phyloP scores from a whole-genome alignment of 1,140 invertebrate species.

The Parapsyche elsis region DNA sequence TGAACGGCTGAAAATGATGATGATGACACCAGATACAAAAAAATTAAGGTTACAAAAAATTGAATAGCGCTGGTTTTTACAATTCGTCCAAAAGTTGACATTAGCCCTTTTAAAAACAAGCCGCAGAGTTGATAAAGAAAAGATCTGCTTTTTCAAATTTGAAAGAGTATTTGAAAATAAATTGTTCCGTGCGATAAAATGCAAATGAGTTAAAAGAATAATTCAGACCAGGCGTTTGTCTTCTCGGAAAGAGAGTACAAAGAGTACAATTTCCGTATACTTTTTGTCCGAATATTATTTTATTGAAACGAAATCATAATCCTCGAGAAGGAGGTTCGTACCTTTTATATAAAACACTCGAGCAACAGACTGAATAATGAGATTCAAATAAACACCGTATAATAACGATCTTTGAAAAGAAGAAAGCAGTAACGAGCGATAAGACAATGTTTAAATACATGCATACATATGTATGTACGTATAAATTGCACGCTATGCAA shows the following conservation, averaged over 20 bases:
- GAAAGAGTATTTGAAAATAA: too few relatives aligned
- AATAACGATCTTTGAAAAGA: slow-evolving; percentile 5
- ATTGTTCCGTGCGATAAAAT: neutral
- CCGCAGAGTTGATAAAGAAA: too few relatives aligned
- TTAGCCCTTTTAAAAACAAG: too few relatives aligned
- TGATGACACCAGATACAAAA: too few relatives aligned
- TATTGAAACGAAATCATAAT: slow-evolving; percentile 31
- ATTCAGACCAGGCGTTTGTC: neutral
- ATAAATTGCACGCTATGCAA: neutral
- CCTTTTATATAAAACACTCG: neutral
- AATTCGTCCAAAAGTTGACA: too few relatives aligned
- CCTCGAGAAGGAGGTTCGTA: neutral
- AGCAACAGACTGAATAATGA: slow-evolving; percentile 28
- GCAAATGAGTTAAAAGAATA: slow-evolving; percentile 5
- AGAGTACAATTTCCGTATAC: slow-evolving; percentile 16
- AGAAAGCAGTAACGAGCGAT: slow-evolving; percentile 1
- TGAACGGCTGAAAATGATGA: too few relatives aligned
- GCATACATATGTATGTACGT: neutral
- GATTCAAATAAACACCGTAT: slow-evolving; percentile 32
- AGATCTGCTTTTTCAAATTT: too few relatives aligned
- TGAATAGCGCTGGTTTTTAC: too few relatives aligned
- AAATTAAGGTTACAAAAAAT: too few relatives aligned
- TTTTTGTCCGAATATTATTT: slow-evolving; percentile 18
- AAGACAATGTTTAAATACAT: neutral
- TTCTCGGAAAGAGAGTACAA: neutral